phyloP scores from a whole-genome alignment of 2,797 vertebrate species.

The Hoplostethus atlanticus region DNA sequence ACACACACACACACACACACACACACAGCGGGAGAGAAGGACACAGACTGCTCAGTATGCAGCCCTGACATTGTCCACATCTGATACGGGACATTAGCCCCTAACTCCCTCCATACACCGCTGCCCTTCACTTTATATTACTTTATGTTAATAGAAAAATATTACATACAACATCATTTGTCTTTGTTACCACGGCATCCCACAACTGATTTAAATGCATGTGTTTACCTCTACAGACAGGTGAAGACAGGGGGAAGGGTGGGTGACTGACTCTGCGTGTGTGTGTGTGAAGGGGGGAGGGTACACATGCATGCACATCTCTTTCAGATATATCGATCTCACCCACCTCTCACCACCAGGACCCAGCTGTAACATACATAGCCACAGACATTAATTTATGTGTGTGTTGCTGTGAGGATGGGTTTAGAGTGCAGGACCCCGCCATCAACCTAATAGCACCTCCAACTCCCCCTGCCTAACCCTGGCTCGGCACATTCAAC shows the following conservation, averaged over 20 bases:
- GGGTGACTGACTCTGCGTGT: conserved; percentile 62
- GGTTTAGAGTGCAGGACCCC: conserved; percentile 33
- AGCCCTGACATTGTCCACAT: conserved; percentile 99
- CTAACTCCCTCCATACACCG: conserved; percentile 99
- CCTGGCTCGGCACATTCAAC: no score
- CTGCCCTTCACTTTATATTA: conserved; percentile 99
- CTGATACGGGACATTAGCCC: conserved; percentile 99
- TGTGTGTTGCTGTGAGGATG: conserved; percentile 39
- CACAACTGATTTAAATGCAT: conserved; percentile 98
- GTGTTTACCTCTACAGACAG: conserved; percentile 94
- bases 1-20: conserved; percentile 61
- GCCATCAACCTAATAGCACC: conserved; percentile 49
- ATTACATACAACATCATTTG: conserved; percentile 99
- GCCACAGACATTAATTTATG: conserved; percentile 5
- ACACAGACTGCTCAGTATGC: conserved; percentile 99
- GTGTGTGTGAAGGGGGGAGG: conserved; percentile 29
- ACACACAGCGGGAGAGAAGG: conserved; percentile 92
- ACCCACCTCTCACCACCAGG: conserved; percentile 61
- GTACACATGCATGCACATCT: conserved; percentile 60
- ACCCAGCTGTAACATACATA: conserved; percentile 41
- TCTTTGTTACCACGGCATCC: conserved; percentile 97
- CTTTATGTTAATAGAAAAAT: conserved; percentile 99
- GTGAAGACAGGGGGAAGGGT: conserved; percentile 87
- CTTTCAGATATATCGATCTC: conserved; percentile 84
- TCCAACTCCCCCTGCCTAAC: conserved; percentile 3